Evolutionary conservation across 1,140 invertebrate species (phyloP).

Genomic region (Drosophila athabasca): DNA sequence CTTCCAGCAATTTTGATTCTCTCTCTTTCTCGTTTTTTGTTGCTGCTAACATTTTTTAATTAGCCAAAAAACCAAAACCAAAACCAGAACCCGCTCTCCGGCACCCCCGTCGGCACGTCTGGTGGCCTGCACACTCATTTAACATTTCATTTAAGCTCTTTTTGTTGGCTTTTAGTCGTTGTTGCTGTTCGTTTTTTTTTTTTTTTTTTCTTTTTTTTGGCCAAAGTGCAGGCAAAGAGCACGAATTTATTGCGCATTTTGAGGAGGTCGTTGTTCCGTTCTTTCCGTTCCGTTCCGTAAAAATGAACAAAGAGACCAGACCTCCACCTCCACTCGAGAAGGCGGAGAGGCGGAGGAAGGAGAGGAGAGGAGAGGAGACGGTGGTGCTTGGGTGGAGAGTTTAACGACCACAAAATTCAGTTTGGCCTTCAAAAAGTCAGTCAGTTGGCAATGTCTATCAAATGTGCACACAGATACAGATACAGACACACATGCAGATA

Average conservation of each 20-base stretch:
- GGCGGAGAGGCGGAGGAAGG: no score
- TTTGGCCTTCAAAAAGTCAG: constrained; percentile 69
- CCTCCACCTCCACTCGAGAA: no score
- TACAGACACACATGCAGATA: constrained; percentile 9
- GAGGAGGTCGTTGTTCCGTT: constrained; percentile 49
- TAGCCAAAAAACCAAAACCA: constrained; percentile 45
- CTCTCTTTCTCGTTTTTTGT: background rate
- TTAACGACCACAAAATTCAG: constrained; percentile 62
- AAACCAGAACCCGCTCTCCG: constrained; percentile 9
- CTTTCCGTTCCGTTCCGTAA: constrained; percentile 48
- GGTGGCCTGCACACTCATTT: background rate
- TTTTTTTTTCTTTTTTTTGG: constrained; percentile 20
- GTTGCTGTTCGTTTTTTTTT: background rate
- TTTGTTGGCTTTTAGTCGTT: constrained; percentile 1
- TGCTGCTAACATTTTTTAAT: constrained; percentile 61
- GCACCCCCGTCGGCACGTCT: background rate
- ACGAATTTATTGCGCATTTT: constrained; percentile 64
- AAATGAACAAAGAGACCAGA: constrained; percentile 50
- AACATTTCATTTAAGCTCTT: constrained; percentile 1
- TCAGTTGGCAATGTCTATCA: constrained; percentile 54
- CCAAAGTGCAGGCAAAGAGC: constrained; percentile 44
- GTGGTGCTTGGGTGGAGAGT: constrained; percentile 26
- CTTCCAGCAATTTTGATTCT: constrained; percentile 37
- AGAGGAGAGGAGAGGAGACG: no score
- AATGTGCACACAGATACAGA: constrained; percentile 19